Conservation (phyloP, 2,888 invertebrate genomes). For the Leptinotarsa peninsularis region DNA sequence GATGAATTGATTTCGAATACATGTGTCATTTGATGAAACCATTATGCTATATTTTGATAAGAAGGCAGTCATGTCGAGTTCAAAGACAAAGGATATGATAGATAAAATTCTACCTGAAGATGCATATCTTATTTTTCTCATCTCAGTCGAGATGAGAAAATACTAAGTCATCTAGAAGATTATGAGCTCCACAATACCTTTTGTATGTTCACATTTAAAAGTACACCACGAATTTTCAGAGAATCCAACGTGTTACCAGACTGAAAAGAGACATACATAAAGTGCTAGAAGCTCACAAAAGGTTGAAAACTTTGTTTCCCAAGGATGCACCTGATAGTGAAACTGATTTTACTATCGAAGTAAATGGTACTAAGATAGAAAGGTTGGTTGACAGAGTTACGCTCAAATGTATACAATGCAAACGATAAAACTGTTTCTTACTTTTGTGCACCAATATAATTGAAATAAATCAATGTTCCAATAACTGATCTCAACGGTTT, state of each 20-base stretch:
- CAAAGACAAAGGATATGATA: background rate
- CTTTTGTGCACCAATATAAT: conserved; percentile 18
- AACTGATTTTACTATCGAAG: conserved; percentile 44
- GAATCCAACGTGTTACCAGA: conserved; percentile 14
- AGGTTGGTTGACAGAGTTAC: conserved; percentile 33
- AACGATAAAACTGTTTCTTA: conserved; percentile 15
- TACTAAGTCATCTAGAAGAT: conserved; percentile 32
- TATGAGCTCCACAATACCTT: conserved; percentile 34
- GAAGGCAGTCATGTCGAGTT: background rate
- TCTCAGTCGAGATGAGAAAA: conserved; percentile 34
- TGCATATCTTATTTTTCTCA: too few species aligned
- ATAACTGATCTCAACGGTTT: conserved; percentile 44
- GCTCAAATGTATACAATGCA: conserved; percentile 22
- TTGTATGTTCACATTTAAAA: conserved; percentile 4
- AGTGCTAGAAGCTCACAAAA: conserved; percentile 42
- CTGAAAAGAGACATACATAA: conserved; percentile 43
- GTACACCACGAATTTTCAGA: conserved; percentile 14
- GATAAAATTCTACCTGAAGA: background rate
- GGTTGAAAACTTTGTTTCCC: background rate
- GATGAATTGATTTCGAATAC: background rate
- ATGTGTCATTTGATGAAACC: background rate
- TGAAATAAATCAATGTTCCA: conserved; percentile 26
- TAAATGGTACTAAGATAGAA: conserved; percentile 34
- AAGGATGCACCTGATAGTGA: conserved; percentile 39
- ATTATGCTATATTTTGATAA: background rate